Evolutionary conservation across 2,888 invertebrate genomes (phyloP).

Genomic region (Clepsis dumicolana): DNA sequence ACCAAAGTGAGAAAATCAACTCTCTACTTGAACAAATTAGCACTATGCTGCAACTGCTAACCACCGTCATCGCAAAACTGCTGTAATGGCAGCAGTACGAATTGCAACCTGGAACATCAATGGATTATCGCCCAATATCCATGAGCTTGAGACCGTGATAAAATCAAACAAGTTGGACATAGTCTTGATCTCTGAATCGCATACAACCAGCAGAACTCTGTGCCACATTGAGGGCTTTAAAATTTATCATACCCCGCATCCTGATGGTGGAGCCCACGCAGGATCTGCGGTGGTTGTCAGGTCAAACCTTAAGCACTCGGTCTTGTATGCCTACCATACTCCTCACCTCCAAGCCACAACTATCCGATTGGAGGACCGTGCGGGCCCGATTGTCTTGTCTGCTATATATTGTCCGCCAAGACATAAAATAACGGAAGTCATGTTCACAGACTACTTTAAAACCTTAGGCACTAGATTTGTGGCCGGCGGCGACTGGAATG

Average conservation of each 20-base stretch:
- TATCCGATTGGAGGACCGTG: background rate
- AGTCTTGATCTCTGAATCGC: slow-evolving; percentile 13
- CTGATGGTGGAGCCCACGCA: slow-evolving; percentile 18
- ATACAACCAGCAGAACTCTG: slow-evolving; percentile 3
- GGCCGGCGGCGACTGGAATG: background rate
- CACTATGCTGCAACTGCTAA: background rate
- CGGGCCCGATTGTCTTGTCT: background rate
- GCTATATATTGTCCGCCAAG: background rate
- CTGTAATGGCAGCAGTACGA: background rate
- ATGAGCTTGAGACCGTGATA: background rate
- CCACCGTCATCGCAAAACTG: background rate
- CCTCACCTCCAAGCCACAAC: background rate
- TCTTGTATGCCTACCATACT: background rate
- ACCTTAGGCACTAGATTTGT: background rate
- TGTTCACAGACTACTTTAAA: background rate
- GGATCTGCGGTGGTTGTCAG: slow-evolving; percentile 2
- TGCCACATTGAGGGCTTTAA: background rate
- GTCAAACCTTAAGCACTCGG: background rate
- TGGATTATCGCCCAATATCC: slow-evolving; percentile 14
- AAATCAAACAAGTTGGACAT: background rate
- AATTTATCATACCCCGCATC: slow-evolving; percentile 8
- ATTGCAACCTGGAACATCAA: slow-evolving; percentile 26
- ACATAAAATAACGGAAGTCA: background rate
- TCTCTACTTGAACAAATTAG: slow-evolving; percentile 8
- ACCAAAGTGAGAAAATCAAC: slow-evolving; percentile 24